phyloP scores from a whole-genome alignment of 2,797 vertebrate species.

The Bradypodion ventrale region DNA sequence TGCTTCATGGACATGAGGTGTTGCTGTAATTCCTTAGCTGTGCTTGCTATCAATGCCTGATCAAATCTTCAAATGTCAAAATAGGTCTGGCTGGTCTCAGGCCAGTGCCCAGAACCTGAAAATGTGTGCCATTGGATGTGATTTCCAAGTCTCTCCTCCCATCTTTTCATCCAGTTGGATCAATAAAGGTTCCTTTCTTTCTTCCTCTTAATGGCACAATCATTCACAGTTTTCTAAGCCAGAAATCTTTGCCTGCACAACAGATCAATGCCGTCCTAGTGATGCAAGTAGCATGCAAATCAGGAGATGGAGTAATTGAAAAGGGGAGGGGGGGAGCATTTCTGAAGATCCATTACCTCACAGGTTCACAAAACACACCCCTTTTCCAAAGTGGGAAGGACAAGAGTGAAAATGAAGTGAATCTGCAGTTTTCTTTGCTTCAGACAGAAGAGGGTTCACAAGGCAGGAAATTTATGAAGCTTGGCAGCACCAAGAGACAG shows the following conservation, averaged over 20 bases:
- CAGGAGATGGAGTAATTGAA: background rate
- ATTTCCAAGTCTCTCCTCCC: background rate
- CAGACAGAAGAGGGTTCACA: slow-evolving; percentile 42
- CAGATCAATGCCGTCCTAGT: fast-evolving
- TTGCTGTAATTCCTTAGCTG: too few species aligned
- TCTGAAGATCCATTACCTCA: slow-evolving; percentile 4
- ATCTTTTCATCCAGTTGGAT: background rate
- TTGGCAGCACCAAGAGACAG: slow-evolving; percentile 56
- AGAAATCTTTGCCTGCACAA: background rate
- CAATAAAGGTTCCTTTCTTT: background rate
- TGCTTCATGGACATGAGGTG: too few species aligned
- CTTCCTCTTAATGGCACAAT: slow-evolving; percentile 3
- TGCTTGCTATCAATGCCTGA: too few species aligned
- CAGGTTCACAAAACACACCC: background rate
- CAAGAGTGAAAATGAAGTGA: slow-evolving; percentile 27
- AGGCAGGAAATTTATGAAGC: too few species aligned
- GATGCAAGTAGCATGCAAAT: fast-evolving
- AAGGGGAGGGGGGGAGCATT: slow-evolving; percentile 13
- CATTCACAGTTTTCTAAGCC: fast-evolving
- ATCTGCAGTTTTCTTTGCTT: slow-evolving; percentile 57
- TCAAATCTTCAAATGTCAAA: too few species aligned
- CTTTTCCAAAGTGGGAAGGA: background rate
- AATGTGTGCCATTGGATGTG: background rate
- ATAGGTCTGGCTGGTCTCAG: background rate
- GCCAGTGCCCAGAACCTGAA: background rate